Evolutionary conservation across 1,140 invertebrate genomes (phyloP).

Genomic region (Eciton burchellii): DNA sequence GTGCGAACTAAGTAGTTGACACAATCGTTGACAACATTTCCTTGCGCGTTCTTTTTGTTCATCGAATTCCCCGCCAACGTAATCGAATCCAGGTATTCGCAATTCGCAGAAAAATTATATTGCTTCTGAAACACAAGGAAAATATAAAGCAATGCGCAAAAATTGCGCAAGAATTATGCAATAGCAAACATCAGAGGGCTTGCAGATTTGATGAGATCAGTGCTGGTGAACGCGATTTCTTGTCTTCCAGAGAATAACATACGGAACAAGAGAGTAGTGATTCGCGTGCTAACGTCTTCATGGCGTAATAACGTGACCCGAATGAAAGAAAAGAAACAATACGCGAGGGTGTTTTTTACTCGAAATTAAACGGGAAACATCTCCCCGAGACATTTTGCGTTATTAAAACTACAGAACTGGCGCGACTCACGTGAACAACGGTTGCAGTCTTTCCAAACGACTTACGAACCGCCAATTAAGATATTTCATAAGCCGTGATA

Average conservation of each 20-base stretch:
- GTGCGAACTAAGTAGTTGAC: constrained; percentile 93
- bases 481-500: constrained; percentile 36
- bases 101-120: constrained; percentile 97
- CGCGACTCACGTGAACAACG: neutral
- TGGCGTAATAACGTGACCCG: neutral
- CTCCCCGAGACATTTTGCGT: neutral
- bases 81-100: constrained; percentile 91
- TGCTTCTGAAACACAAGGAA: constrained; percentile 89
- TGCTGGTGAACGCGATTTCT: too few relatives aligned
- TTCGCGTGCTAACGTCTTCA: neutral
- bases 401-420: neutral
- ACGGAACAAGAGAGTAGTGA: neutral
- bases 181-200: too few relatives aligned
- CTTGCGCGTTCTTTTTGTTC: constrained; percentile 97
- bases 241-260: too few relatives aligned
- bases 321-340: neutral
- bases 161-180: neutral
- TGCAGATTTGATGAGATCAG: too few relatives aligned
- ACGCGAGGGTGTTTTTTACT: neutral
- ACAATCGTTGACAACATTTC: constrained; percentile 97
- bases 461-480: constrained; percentile 47
- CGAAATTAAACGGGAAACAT: neutral
- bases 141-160: too few relatives aligned
- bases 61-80: constrained; percentile 98
- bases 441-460: neutral